These are phyloP conservation scores for Ostrea denselamellosa DNA, from an alignment of 1,140 invertebrate species.

Conservation along the genomic window DNA sequence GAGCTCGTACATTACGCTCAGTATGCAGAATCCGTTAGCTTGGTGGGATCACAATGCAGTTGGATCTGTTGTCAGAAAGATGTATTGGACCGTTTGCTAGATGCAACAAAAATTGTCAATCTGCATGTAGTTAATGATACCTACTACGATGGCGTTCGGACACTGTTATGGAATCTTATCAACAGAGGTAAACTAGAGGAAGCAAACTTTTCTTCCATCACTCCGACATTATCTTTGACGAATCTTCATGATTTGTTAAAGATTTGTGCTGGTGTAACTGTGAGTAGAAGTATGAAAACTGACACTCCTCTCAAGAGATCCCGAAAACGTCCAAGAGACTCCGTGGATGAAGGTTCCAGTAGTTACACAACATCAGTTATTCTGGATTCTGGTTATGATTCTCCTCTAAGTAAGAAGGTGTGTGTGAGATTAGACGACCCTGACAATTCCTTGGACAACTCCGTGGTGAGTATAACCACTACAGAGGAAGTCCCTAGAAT, in stretches of 20 bases:
- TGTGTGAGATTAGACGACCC: slow-evolving; percentile 39
- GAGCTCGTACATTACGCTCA: slow-evolving; percentile 35
- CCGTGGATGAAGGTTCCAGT: not conserved
- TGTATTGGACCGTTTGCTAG: slow-evolving; percentile 26
- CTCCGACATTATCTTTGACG: slow-evolving; percentile 23
- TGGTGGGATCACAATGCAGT: slow-evolving; percentile 46
- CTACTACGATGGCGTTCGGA: slow-evolving; percentile 40
- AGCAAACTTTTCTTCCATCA: slow-evolving; percentile 34
- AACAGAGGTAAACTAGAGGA: slow-evolving; percentile 38
- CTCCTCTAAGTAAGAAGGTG: slow-evolving; percentile 11
- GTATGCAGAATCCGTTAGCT: slow-evolving; percentile 35
- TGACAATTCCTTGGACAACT: slow-evolving; percentile 4
- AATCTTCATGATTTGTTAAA: slow-evolving; percentile 33
- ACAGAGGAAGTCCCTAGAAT: slow-evolving; percentile 10
- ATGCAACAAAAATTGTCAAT: slow-evolving; percentile 34
- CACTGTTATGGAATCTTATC: slow-evolving; percentile 39
- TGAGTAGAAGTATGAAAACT: not conserved
- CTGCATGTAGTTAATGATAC: slow-evolving; percentile 37
- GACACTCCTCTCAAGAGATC: not conserved
- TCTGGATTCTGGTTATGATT: slow-evolving; percentile 22
- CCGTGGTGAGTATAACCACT: slow-evolving; percentile 5
- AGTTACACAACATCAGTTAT: slow-evolving; percentile 20
- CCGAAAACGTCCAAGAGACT: not conserved
- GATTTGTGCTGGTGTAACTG: slow-evolving; percentile 38
- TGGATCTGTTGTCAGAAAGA: slow-evolving; percentile 36